These are phyloP conservation scores for Malurus leucopterus DNA, from an alignment of 2,797 vertebrate genomes.

Conservation along the genomic window DNA sequence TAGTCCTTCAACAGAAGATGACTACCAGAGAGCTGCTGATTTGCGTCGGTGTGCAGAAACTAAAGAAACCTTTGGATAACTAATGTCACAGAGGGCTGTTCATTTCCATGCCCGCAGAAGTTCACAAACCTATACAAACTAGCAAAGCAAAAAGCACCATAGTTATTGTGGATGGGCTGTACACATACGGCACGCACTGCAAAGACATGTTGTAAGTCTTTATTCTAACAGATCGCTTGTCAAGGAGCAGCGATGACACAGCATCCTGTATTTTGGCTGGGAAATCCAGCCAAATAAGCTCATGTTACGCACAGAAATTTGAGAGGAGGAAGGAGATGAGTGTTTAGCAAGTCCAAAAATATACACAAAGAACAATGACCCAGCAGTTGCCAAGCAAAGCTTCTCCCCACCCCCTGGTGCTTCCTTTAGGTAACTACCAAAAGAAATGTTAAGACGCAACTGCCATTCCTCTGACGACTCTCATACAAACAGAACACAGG, in stretches of 20 bases:
- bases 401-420: not conserved
- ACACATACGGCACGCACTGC: not conserved
- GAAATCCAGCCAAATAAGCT: not conserved
- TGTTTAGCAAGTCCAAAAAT: not conserved
- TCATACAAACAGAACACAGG: not conserved
- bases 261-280: not conserved
- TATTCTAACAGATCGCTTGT: not conserved
- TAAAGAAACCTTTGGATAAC: not conserved
- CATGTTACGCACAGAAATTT: not conserved
- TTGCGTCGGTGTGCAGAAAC: not conserved
- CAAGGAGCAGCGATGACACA: not conserved
- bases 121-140: not conserved
- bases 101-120: not conserved
- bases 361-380: not conserved
- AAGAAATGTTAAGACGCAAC: not conserved
- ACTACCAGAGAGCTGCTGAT: not conserved
- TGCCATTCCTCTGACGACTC: not conserved
- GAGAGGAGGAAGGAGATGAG: not conserved
- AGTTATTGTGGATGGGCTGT: accelerated
- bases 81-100: not conserved
- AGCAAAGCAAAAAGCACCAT: not conserved
- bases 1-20: not conserved
- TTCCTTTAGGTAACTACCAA: slow-evolving; percentile 2
- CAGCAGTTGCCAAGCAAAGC: not conserved
- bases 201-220: not conserved